Percentiles rank a stretch among this genome's conserved stretches.
Evolutionary conservation across 2,888 invertebrate genomes (phyloP).

Genomic region (Melieria crassipennis): DNA sequence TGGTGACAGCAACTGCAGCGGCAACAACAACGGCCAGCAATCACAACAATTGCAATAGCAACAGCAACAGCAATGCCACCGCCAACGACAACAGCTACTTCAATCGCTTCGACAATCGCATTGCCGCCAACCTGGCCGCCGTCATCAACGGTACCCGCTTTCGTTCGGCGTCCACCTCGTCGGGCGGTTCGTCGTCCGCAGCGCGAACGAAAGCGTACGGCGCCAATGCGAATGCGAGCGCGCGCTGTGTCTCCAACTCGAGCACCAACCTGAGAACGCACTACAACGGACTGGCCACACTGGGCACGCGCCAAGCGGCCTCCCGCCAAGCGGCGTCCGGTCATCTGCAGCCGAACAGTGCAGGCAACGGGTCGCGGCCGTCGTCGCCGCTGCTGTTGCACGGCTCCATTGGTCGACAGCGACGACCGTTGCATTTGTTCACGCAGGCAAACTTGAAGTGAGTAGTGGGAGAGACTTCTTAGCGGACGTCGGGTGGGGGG

Average conservation of each 20-base stretch:
- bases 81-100: constrained; percentile 53
- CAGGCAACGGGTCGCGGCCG: constrained; percentile 14
- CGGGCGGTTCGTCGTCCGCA: constrained; percentile 20
- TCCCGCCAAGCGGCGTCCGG: constrained; percentile 28
- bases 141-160: constrained; percentile 56
- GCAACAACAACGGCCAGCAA: constrained; percentile 16
- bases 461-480: constrained; percentile 45
- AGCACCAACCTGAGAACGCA: constrained; percentile 19
- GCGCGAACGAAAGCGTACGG: constrained; percentile 38
- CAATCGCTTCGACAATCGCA: constrained; percentile 60
- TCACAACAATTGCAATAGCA: constrained; percentile 50
- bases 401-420: constrained; percentile 44
- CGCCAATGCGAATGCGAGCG: constrained; percentile 27
- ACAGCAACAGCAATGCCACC: constrained; percentile 44
- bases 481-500: too few relatives aligned
- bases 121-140: constrained; percentile 57
- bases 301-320: not conserved
- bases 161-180: constrained; percentile 53
- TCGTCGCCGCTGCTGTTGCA: constrained; percentile 23
- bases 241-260: constrained; percentile 11
- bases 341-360: constrained; percentile 24
- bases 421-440: constrained; percentile 60
- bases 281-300: constrained; percentile 31
- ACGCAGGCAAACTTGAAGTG: constrained; percentile 62
- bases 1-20: constrained; percentile 12